A percentile compares a stretch with the other conserved stretches of the same genome.
Evolutionary conservation across 2,113 vertebrate genomes (phyloP).

Genomic region (Notechis scutatus): DNA sequence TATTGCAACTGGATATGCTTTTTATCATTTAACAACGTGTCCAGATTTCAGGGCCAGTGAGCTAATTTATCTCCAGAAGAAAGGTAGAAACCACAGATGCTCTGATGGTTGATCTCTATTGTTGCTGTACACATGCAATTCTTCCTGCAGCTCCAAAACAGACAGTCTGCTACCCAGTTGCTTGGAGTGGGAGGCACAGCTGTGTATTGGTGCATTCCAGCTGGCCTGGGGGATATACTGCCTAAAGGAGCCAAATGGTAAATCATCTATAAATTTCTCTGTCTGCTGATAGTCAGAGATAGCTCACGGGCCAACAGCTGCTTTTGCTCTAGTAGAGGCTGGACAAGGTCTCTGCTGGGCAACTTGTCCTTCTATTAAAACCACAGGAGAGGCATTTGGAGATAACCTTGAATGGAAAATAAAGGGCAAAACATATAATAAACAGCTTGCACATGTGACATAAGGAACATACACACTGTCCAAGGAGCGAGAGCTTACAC

Average conservation of each 20-base stretch:
- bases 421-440: background rate
- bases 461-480: background rate
- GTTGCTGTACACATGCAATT: background rate
- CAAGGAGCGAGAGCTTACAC: background rate
- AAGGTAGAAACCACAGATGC: background rate
- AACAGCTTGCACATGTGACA: background rate
- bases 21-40: background rate
- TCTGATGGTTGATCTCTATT: too few relatives aligned
- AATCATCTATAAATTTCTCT: background rate
- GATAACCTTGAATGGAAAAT: background rate
- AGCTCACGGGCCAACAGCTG: background rate
- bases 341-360: too few relatives aligned
- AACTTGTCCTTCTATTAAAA: background rate
- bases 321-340: background rate
- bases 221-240: constrained; percentile 31
- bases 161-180: background rate
- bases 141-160: background rate
- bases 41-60: background rate
- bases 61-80: background rate
- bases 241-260: background rate
- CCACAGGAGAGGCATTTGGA: background rate
- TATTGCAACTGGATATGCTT: background rate
- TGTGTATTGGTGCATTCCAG: background rate
- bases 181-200: constrained; percentile 1
- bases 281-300: background rate